Percentiles rank a stretch among this genome's conserved stretches.
These are phyloP conservation scores for Allacma fusca DNA, from an alignment of 2,888 invertebrate genomes.

Conservation along the genomic window DNA sequence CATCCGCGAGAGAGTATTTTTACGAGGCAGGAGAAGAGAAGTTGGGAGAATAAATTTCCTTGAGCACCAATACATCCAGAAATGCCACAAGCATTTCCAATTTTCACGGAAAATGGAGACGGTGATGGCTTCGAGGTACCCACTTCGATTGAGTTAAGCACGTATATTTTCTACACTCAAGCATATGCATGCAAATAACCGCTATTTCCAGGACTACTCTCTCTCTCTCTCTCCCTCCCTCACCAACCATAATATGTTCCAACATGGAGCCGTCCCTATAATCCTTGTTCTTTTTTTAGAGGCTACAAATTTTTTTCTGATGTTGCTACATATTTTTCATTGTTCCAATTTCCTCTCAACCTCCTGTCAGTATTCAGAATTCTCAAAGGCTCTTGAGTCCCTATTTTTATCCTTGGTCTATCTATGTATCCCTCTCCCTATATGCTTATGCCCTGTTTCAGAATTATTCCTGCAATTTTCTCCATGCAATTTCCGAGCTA, in stretches of 20 bases:
- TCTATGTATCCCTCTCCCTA: too few species aligned
- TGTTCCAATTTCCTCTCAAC: constrained; percentile 16
- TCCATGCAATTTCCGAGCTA: too few species aligned
- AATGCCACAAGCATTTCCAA: constrained; percentile 51
- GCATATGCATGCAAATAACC: constrained; percentile 27
- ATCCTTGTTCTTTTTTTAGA: not conserved
- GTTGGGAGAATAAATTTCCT: constrained; percentile 42
- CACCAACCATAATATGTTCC: not conserved
- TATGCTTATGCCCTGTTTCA: too few species aligned
- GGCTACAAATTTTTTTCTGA: not conserved
- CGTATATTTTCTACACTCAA: constrained; percentile 21
- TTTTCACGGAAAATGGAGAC: constrained; percentile 46
- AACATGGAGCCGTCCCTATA: not conserved
- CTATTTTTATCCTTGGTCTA: too few species aligned
- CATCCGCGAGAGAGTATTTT: constrained; percentile 3
- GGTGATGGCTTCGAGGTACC: constrained; percentile 31
- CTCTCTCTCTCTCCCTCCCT: too few species aligned
- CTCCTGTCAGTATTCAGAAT: not conserved
- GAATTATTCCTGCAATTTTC: too few species aligned
- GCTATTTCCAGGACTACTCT: not conserved
- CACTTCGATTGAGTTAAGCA: constrained; percentile 12
- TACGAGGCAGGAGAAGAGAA: constrained; percentile 39
- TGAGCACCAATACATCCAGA: constrained; percentile 40
- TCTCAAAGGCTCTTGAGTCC: too few species aligned
- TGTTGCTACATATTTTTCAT: not conserved